These are phyloP conservation scores for Drosophila seguyi DNA, from an alignment of 1,140 invertebrate species.

Conservation along the genomic window DNA sequence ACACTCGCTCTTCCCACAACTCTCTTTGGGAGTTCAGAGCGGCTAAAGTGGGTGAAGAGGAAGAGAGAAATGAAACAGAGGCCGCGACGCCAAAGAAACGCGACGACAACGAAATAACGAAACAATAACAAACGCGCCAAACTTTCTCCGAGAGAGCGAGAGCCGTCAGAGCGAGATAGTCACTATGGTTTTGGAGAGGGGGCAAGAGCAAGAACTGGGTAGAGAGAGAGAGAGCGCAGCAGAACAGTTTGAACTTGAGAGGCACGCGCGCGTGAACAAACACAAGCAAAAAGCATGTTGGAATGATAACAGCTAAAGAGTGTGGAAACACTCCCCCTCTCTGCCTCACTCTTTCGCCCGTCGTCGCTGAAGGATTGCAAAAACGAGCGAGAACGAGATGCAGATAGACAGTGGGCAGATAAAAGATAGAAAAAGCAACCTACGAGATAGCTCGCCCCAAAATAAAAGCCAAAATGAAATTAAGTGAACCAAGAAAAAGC, in stretches of 20 bases:
- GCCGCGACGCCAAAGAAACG: slow-evolving; percentile 68
- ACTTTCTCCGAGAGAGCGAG: slow-evolving; percentile 72
- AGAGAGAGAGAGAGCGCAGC: slow-evolving; percentile 11
- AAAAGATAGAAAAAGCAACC: slow-evolving; percentile 59
- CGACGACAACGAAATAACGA: slow-evolving; percentile 70
- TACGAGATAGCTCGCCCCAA: slow-evolving; percentile 53
- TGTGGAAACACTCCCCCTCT: slow-evolving; percentile 15
- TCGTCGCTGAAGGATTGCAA: slow-evolving; percentile 38
- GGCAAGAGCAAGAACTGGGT: slow-evolving; percentile 10
- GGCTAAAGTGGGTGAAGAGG: slow-evolving; percentile 2
- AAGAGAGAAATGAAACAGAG: slow-evolving; percentile 11
- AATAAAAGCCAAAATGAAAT: slow-evolving; percentile 51
- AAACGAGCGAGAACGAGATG: slow-evolving; percentile 20
- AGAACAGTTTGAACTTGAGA: slow-evolving; percentile 71
- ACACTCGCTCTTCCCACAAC: slow-evolving; percentile 5
- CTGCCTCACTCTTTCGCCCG: neutral
- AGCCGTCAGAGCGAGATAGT: slow-evolving; percentile 24
- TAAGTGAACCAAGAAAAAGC: slow-evolving; percentile 36
- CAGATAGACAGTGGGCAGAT: slow-evolving; percentile 54
- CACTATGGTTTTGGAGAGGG: slow-evolving; percentile 8
- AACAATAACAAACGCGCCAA: slow-evolving; percentile 82
- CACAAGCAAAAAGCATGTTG: slow-evolving; percentile 74
- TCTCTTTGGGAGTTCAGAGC: slow-evolving; percentile 26
- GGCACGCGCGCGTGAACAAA: slow-evolving; percentile 82
- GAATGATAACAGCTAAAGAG: slow-evolving; percentile 69